phyloP scores from a whole-genome alignment of 2,797 vertebrate genomes.

The Meda fulgida region DNA sequence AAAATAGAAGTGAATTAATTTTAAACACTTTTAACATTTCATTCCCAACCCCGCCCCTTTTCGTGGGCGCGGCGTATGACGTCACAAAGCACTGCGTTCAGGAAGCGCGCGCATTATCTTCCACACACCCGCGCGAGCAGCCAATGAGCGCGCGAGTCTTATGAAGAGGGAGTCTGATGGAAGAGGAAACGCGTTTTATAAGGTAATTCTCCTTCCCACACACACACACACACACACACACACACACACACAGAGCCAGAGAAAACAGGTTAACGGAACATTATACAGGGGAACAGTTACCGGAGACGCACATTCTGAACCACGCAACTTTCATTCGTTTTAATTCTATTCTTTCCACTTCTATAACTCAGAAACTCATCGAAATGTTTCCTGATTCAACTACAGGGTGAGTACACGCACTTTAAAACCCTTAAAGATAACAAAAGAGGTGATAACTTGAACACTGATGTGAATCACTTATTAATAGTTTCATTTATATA shows the following conservation, averaged over 20 bases:
- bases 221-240: not conserved
- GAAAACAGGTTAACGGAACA: not conserved
- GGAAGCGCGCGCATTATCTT: not conserved
- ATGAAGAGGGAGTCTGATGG: not conserved
- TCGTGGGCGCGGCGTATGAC: not conserved
- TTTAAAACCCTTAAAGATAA: not conserved
- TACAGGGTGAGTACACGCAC: not conserved
- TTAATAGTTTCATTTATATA: not conserved
- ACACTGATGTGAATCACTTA: not conserved
- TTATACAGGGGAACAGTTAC: fast-evolving
- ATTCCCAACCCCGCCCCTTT: too few relatives aligned
- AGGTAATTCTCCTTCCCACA: not conserved
- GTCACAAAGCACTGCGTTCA: not conserved
- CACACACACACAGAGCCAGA: not conserved
- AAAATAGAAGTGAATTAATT: too few relatives aligned
- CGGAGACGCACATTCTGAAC: too few relatives aligned
- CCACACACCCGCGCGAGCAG: not conserved
- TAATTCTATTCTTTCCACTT: not conserved
- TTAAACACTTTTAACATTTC: too few relatives aligned
- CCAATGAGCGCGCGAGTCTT: not conserved
- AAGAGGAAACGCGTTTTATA: not conserved
- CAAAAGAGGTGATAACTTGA: not conserved
- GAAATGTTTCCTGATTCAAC: not conserved
- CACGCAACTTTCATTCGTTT: too few relatives aligned
- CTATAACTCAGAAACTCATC: too few relatives aligned